Percentiles rank a stretch among this genome's conserved stretches.
Conservation (phyloP, 1,140 invertebrate genomes). For the Drosophila nikananu region DNA sequence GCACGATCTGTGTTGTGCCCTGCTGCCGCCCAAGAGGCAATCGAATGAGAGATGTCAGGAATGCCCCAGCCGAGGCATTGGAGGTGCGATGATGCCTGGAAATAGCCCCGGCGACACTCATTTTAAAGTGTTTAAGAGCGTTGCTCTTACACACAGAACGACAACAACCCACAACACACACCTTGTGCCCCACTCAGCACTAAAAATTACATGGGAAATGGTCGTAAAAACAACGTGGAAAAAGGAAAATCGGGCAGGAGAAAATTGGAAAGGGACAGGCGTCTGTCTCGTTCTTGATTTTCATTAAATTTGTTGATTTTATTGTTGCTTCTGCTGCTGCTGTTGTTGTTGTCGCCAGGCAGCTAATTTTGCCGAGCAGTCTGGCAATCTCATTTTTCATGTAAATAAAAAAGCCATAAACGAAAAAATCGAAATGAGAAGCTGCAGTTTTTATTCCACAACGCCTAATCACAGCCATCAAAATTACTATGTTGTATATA, state of each 20-base stretch:
- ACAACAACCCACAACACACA: slow-evolving; percentile 29
- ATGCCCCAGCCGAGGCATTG: slow-evolving; percentile 14
- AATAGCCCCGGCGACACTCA: slow-evolving; percentile 73
- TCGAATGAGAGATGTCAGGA: slow-evolving; percentile 38
- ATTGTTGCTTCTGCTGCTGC: slow-evolving; percentile 45
- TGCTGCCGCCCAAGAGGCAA: slow-evolving; percentile 10
- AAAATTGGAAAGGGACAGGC: slow-evolving; percentile 8
- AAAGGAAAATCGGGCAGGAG: slow-evolving; percentile 25
- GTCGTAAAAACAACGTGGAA: slow-evolving; percentile 61
- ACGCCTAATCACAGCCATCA: slow-evolving; percentile 48
- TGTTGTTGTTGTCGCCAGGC: slow-evolving; percentile 44
- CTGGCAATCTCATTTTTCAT: slow-evolving; percentile 48
- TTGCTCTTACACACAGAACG: slow-evolving; percentile 32
- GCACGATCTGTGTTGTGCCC: slow-evolving; percentile 17
- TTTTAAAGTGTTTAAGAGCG: slow-evolving; percentile 73
- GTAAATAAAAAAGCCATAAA: slow-evolving; percentile 75
- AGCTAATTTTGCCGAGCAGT: slow-evolving; percentile 57
- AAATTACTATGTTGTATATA: slow-evolving; percentile 37
- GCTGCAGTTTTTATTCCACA: slow-evolving; percentile 30
- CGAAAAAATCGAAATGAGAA: slow-evolving; percentile 41
- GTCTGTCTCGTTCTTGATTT: slow-evolving; percentile 52
- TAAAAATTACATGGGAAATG: slow-evolving; percentile 79
- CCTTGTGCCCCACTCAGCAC: slow-evolving; percentile 71
- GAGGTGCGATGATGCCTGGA: slow-evolving; percentile 32
- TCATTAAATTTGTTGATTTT: slow-evolving; percentile 77